phyloP scores from a whole-genome alignment of 2,113 vertebrate species.

The Acrocephalus arundinaceus region DNA sequence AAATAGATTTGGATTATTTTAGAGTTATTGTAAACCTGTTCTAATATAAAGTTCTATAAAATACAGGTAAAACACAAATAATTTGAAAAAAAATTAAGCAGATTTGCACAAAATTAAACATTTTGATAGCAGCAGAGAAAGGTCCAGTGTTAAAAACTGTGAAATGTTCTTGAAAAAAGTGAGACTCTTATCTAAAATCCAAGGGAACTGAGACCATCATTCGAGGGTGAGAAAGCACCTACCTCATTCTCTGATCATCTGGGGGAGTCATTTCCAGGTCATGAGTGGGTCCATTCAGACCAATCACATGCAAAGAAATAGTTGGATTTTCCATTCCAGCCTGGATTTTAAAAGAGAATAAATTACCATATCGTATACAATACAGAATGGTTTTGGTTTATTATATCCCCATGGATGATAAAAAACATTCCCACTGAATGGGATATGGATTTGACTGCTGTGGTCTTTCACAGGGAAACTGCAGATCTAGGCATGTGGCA shows the following conservation, averaged over 20 bases:
- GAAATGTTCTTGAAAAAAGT: not conserved
- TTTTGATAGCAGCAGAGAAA: not conserved
- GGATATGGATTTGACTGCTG: not conserved
- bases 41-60: not conserved
- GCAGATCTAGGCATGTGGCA: not conserved
- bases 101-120: not conserved
- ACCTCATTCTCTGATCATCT: slow-evolving; percentile 92
- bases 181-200: not conserved
- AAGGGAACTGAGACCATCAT: fast-evolving
- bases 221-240: not conserved
- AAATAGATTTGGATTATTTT: not conserved
- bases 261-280: slow-evolving; percentile 93
- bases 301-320: slow-evolving; percentile 91
- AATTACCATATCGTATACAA: not conserved
- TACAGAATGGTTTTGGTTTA: not conserved
- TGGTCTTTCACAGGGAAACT: not conserved
- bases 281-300: slow-evolving; percentile 91
- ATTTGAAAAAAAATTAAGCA: not conserved
- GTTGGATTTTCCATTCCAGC: slow-evolving; percentile 93
- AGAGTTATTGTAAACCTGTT: not conserved
- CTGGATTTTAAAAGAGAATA: slow-evolving; percentile 65
- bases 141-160: not conserved
- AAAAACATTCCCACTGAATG: not conserved
- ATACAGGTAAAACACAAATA: not conserved
- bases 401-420: not conserved